phyloP scores from a whole-genome alignment of 2,113 vertebrate species.

The Synodontis membranacea region DNA sequence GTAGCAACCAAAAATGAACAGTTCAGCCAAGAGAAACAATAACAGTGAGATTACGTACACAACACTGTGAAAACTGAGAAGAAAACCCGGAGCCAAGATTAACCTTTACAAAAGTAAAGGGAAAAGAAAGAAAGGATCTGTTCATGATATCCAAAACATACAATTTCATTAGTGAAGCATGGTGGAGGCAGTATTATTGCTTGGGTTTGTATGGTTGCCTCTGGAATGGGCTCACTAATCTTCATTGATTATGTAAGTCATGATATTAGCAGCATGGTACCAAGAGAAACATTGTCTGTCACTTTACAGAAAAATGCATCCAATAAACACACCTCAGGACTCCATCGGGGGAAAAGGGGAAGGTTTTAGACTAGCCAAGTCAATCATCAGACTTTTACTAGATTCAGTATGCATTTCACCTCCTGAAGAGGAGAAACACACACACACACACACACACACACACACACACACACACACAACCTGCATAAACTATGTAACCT shows the following conservation, averaged over 20 bases:
- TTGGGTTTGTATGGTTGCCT: not conserved
- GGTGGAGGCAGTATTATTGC: not conserved
- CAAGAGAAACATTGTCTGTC: not conserved
- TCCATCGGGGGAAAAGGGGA: not conserved
- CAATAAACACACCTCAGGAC: not conserved
- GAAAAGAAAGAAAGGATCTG: not conserved
- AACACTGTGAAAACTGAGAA: too few relatives aligned
- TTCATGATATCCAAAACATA: too few relatives aligned
- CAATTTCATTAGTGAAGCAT: not conserved
- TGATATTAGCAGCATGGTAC: not conserved
- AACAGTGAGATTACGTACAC: too few relatives aligned
- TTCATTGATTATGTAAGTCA: not conserved
- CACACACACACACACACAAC: not conserved
- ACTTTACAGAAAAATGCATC: not conserved
- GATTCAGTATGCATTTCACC: not conserved
- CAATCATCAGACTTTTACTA: not conserved
- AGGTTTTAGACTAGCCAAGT: not conserved
- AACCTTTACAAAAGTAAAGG: not conserved
- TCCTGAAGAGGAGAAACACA: not conserved
- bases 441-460: not conserved
- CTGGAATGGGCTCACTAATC: not conserved
- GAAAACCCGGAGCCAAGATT: not conserved
- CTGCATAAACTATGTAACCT: not conserved
- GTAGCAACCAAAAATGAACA: too few relatives aligned
- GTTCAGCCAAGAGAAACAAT: too few relatives aligned